These are phyloP conservation scores for Passer montanus DNA, from an alignment of 2,113 vertebrate genomes.

Conservation along the genomic window DNA sequence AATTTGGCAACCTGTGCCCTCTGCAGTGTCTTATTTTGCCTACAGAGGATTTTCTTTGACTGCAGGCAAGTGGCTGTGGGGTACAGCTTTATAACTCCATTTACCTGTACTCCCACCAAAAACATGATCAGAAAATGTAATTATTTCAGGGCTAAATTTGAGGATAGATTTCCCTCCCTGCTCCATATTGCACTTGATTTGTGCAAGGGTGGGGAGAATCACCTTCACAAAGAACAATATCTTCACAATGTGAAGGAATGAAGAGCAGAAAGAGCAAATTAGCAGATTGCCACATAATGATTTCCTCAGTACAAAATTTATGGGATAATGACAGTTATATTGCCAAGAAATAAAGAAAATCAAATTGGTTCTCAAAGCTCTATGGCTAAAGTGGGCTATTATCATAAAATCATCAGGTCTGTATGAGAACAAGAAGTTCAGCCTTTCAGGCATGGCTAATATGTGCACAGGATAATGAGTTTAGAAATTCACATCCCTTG, in stretches of 20 bases:
- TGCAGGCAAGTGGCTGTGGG: neutral
- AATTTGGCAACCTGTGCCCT: neutral
- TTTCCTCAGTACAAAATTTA: neutral
- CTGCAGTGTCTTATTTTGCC: neutral
- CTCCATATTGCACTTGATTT: neutral
- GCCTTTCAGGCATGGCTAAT: neutral
- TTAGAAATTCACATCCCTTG: neutral
- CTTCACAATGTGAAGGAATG: neutral
- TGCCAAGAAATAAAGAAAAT: neutral
- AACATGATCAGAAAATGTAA: neutral
- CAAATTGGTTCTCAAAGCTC: slow-evolving; percentile 8
- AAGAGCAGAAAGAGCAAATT: neutral
- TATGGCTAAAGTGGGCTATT: neutral
- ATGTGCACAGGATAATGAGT: neutral
- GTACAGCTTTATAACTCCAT: neutral
- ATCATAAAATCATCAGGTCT: neutral
- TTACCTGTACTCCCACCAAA: neutral
- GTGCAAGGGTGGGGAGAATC: neutral
- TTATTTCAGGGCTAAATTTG: neutral
- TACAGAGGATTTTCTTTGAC: neutral
- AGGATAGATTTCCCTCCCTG: neutral
- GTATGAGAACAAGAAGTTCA: neutral
- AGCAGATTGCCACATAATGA: neutral
- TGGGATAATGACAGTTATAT: neutral
- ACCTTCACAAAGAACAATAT: neutral